Evolutionary conservation across 2,797 vertebrate species (phyloP).

Genomic region (Cebuella pygmaea): DNA sequence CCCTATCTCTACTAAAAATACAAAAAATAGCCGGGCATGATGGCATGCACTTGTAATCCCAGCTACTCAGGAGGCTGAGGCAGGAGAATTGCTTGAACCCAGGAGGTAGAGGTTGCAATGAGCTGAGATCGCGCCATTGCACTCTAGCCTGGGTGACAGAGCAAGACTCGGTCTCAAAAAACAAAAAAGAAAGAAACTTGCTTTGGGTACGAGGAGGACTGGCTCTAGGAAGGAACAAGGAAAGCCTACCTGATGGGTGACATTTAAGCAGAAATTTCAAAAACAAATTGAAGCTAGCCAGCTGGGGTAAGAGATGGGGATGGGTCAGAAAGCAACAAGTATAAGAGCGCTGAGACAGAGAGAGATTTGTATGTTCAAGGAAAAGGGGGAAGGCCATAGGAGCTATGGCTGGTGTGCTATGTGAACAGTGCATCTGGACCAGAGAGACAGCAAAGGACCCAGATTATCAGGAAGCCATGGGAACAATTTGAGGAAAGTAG

Average conservation of each 20-base stretch:
- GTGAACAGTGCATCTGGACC: neutral
- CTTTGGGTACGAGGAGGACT: neutral
- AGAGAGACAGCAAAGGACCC: neutral
- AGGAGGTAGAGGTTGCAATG: neutral
- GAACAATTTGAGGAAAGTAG: neutral
- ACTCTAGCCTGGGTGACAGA: neutral
- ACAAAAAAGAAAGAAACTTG: neutral
- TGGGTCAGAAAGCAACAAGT: neutral
- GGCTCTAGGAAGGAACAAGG: neutral
- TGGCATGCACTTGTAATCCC: neutral
- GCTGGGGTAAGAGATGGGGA: neutral
- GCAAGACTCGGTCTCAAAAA: neutral
- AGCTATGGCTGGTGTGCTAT: neutral
- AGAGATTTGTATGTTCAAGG: neutral
- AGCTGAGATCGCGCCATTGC: neutral
- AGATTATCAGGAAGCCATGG: neutral
- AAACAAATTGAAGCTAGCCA: neutral
- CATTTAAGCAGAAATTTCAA: constrained; percentile 6
- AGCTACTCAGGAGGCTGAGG: neutral
- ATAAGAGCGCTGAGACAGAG: neutral
- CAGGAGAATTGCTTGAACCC: neutral
- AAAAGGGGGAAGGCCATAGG: neutral
- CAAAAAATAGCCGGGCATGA: neutral
- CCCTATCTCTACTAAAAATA: neutral
- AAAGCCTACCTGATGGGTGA: neutral